Evolutionary conservation across 2,797 vertebrate genomes (phyloP), one percentile per base, ranked within the genome.

Genomic region (Danio kyathit): DNA sequence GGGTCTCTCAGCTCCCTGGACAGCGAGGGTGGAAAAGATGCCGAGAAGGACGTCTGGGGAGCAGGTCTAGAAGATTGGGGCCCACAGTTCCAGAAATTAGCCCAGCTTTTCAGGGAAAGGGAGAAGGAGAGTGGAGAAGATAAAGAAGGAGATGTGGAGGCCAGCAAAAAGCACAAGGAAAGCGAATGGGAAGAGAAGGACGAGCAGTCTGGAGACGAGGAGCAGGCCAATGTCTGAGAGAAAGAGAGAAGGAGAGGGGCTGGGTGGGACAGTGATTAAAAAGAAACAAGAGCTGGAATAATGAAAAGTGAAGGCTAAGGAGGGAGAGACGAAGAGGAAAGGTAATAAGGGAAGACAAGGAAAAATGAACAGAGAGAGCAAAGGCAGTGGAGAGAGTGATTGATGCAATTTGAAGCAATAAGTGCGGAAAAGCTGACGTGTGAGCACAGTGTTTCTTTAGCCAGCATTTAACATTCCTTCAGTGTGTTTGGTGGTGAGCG

Each of bases 1-100:
- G 96, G 96, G 52, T 97, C 96, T 2, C 94, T 97, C 41, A 95
- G 96, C 88, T 97, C 96, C 0, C 90, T 95, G 10, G 94, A 96
- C 73, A 96, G 96, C 0, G 95, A 96, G 76, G 94, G 93, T 0
- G 95, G 95, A 3, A 94, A 94, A 16, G 90, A 93, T 65, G 88
- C 90, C 4, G 94, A 93, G 72, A 93, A 94, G 81, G 94, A 94
- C 6, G 95, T 94, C 5, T 95, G 95, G 81, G 90, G 92, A 9
- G 92, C 92, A 0, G 94, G 93, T 70, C 86, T 95, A 87, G 96
- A 96, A n/a, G 95, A 96, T 77, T 97, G 96, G 96, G 96, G 96
- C 0, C 96, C 95, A 0, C 95, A 92, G 85, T 97, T 97, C 84
- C 93, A 92, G 38, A 96, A 95, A 82, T 90, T 97, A 86, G 95